phyloP scores from a whole-genome alignment of 2,797 vertebrate genomes.

The Mormyrops attenuatus region DNA sequence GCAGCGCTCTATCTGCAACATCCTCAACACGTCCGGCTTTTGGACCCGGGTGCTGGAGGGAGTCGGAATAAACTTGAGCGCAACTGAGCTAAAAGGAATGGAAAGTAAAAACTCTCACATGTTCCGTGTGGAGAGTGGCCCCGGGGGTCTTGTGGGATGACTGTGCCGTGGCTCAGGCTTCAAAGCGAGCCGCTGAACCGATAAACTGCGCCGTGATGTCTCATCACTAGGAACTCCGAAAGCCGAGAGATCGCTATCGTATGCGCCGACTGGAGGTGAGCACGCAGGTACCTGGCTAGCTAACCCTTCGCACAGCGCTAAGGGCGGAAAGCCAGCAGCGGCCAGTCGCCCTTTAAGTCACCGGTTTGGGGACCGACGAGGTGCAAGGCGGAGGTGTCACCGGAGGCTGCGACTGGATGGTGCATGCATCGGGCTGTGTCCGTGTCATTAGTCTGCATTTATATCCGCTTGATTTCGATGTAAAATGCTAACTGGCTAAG shows the following conservation, averaged over 20 bases:
- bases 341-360: background rate
- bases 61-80: constrained; percentile 20
- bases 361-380: background rate
- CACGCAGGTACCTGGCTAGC: background rate
- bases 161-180: background rate
- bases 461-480: background rate
- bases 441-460: background rate
- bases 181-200: background rate
- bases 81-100: background rate
- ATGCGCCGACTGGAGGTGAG: background rate
- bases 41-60: constrained; percentile 3
- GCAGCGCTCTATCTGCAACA: background rate
- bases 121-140: constrained; percentile 5
- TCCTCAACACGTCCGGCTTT: constrained; percentile 15
- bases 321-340: background rate
- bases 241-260: background rate
- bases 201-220: background rate
- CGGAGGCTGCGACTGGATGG: background rate
- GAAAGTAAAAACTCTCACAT: constrained; percentile 28
- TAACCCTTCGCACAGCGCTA: background rate
- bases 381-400: background rate
- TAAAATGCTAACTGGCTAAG: background rate
- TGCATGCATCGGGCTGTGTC: background rate
- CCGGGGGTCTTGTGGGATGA: background rate
- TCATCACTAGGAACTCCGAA: background rate